Conservation (phyloP, 92 coral and sea anemone species). For the Paramuricea clavata region DNA sequence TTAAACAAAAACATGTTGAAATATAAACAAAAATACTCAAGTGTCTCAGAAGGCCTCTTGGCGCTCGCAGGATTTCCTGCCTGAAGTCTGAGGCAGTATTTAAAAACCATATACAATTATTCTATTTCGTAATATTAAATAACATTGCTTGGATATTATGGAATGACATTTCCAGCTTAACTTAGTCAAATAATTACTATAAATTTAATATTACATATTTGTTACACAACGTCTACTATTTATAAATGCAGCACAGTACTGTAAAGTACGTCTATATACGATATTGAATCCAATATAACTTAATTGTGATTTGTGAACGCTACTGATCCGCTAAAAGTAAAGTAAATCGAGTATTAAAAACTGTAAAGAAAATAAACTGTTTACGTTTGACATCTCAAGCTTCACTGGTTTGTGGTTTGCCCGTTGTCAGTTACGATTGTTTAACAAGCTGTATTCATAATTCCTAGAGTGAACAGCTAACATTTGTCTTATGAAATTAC, state of each 20-base stretch:
- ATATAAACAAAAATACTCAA: background rate
- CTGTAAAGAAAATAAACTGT: background rate
- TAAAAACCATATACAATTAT: background rate
- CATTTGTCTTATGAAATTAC: background rate
- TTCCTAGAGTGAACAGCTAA: background rate
- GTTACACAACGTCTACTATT: background rate
- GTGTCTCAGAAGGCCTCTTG: background rate
- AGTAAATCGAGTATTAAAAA: background rate
- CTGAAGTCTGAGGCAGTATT: background rate
- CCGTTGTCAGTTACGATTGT: background rate
- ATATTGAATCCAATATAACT: background rate
- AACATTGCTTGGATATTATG: background rate
- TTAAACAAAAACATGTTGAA: background rate
- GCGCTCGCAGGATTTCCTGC: background rate
- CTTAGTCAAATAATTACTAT: background rate
- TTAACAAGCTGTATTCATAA: background rate
- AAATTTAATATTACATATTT: no score
- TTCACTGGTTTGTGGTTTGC: background rate
- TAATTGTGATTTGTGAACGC: background rate
- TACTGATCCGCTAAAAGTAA: background rate
- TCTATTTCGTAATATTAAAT: background rate
- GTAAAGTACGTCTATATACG: background rate
- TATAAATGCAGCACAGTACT: background rate
- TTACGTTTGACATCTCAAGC: background rate
- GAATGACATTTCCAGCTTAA: background rate